Percentiles rank a stretch among this genome's conserved stretches.
These are phyloP conservation scores for Drosophila kurseongensis DNA, from an alignment of 1,140 invertebrate species.

Conservation along the genomic window DNA sequence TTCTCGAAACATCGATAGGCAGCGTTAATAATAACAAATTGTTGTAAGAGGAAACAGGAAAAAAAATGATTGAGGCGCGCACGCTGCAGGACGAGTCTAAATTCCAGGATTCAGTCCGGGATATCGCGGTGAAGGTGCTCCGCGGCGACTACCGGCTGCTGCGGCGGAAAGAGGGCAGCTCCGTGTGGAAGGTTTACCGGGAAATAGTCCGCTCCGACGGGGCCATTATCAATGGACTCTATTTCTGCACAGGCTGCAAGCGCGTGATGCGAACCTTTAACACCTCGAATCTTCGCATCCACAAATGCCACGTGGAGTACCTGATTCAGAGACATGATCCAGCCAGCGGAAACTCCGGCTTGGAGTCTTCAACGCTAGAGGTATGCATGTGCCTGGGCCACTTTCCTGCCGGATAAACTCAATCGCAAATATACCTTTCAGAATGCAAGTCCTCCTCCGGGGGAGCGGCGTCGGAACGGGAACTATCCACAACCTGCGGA, in stretches of 20 bases:
- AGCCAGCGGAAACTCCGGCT: background rate
- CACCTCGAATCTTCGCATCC: slow-evolving; percentile 23
- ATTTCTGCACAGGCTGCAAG: slow-evolving; percentile 41
- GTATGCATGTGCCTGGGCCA: background rate
- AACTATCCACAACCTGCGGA: background rate
- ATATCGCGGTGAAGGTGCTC: slow-evolving; percentile 50
- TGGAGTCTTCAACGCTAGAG: background rate
- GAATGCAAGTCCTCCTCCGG: background rate
- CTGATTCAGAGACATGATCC: background rate
- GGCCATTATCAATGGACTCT: slow-evolving; percentile 42
- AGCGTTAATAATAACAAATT: too few species aligned
- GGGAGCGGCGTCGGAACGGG: background rate
- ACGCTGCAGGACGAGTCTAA: slow-evolving; percentile 17
- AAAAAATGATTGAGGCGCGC: background rate
- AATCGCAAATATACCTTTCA: background rate
- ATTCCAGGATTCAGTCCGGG: slow-evolving; percentile 34
- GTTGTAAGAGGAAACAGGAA: too few species aligned
- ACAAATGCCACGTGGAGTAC: slow-evolving; percentile 27
- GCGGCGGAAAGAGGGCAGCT: slow-evolving; percentile 41
- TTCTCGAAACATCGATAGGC: too few species aligned
- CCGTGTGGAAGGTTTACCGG: slow-evolving; percentile 59
- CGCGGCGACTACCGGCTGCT: slow-evolving; percentile 49
- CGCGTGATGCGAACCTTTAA: slow-evolving; percentile 8
- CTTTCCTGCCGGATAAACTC: background rate
- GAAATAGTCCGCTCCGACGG: slow-evolving; percentile 59